These are phyloP conservation scores for Calonectris borealis DNA, from an alignment of 2,113 vertebrate species.

Conservation along the genomic window DNA sequence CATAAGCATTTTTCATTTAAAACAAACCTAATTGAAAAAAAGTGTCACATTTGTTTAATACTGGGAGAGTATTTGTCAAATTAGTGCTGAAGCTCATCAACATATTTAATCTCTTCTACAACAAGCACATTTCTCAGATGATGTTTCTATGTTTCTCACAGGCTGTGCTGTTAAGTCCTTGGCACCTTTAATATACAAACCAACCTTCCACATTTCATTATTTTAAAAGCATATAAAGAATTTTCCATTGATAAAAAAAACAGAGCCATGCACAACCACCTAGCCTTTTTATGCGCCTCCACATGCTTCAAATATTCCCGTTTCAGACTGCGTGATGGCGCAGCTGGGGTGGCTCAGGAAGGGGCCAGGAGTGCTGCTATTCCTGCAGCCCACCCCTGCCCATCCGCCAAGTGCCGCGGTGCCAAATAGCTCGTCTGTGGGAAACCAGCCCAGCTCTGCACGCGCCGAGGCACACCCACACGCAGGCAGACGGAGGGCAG, in stretches of 20 bases:
- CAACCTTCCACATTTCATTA: not conserved
- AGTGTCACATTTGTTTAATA: not conserved
- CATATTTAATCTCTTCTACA: not conserved
- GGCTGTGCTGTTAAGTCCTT: not conserved
- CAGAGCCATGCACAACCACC: not conserved
- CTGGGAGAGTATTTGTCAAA: not conserved
- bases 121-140: not conserved
- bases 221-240: not conserved
- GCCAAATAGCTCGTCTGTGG: not conserved
- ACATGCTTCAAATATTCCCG: rapidly evolving
- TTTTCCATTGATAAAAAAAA: not conserved
- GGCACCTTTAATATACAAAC: not conserved
- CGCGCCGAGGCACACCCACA: not conserved
- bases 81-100: not conserved
- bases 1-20: not conserved
- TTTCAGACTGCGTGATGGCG: rapidly evolving
- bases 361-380: not conserved
- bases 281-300: not conserved
- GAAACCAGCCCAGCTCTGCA: not conserved
- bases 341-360: not conserved
- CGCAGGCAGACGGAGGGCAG: not conserved
- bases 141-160: not conserved
- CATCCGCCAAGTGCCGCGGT: rapidly evolving
- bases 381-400: not conserved
- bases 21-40: not conserved